phyloP scores from a whole-genome alignment of 2,888 invertebrate species.

The Acrocera orbiculus region DNA sequence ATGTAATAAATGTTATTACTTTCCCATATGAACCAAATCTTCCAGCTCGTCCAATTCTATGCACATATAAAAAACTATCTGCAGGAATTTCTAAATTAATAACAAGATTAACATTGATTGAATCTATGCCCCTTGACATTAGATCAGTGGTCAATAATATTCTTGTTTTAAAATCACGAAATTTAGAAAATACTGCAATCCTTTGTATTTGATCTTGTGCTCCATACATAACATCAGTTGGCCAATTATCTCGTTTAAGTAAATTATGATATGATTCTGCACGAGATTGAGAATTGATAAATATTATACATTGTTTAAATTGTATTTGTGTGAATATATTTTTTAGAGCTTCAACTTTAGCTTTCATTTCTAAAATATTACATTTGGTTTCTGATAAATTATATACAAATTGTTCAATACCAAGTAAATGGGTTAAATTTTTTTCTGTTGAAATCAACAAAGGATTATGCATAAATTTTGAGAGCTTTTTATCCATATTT shows the following conservation, averaged over 20 bases:
- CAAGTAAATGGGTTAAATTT: constrained; percentile 51
- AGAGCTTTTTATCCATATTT: constrained; percentile 49
- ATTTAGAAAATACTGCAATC: constrained; percentile 51
- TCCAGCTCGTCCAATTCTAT: constrained; percentile 90
- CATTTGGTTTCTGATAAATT: constrained; percentile 43
- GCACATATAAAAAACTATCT: constrained; percentile 70
- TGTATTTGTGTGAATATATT: constrained; percentile 50
- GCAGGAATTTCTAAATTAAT: constrained; percentile 78
- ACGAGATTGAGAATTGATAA: constrained; percentile 74
- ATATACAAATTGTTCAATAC: constrained; percentile 60
- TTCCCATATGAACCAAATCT: constrained; percentile 76
- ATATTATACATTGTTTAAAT: constrained; percentile 83
- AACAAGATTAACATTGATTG: constrained; percentile 79
- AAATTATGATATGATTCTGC: constrained; percentile 60
- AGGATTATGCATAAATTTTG: constrained; percentile 60
- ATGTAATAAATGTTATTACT: constrained; percentile 54
- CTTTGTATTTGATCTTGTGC: constrained; percentile 63
- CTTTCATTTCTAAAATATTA: constrained; percentile 44
- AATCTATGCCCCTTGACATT: constrained; percentile 87
- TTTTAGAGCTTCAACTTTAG: constrained; percentile 46
- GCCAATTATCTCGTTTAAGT: constrained; percentile 56
- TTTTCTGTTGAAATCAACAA: constrained; percentile 55
- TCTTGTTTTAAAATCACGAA: constrained; percentile 65
- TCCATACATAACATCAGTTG: constrained; percentile 59
- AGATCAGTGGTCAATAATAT: constrained; percentile 82